Base-by-base conservation (phyloP, 2,113 vertebrate species). In the Sarotherodon lohbergeri region DNA sequence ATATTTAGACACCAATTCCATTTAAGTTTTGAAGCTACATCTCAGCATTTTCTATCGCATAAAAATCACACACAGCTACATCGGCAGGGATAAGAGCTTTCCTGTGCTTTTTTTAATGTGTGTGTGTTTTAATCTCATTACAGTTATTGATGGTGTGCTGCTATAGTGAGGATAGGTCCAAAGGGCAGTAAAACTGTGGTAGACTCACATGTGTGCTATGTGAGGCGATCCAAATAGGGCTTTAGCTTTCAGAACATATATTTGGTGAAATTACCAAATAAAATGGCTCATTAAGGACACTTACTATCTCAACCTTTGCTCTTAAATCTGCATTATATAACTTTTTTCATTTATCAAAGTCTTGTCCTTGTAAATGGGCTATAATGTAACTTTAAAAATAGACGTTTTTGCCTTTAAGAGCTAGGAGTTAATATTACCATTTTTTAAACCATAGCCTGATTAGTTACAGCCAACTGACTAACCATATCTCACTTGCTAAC, bases 21-120 rank as follows among this genome's bases (percentile, higher is more conserved):
- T 89, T 84, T 41, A 2, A 59, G 80, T 52, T 84, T 63, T 71
- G 32, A 86, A 90, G 81, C 84, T 36, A 43, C 79, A 59, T 22
- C 78, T 91, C 83, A 88, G 81, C 87, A 61, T 73, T 89, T 89
- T 88, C 22, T 3, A 29, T 32, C 50, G 34, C 84, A 80, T 84
- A 83, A 91, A 90, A 87, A 57, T 22, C 57, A 13, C 68, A 59
- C 9, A 50, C 43, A 19, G 43, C 71, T 48, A 27, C 41, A 46
- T 32, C 8, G 46, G 76, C 82, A 71, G 19, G 2, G 78, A 52
- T 34, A 11, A 80, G 32, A 24, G 80, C 34, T 78, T 56, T 88
- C 19, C 81, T 46, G 7, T 14, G 34, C 55, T 56, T 81, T 48
- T 48, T 50, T 48, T 4, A 17, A 50, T 41, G 34, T 39, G 34